Percentiles rank a stretch among this genome's conserved stretches.
phyloP scores from a whole-genome alignment of 2,888 invertebrate species.

The Cylindroiulus punctatus region DNA sequence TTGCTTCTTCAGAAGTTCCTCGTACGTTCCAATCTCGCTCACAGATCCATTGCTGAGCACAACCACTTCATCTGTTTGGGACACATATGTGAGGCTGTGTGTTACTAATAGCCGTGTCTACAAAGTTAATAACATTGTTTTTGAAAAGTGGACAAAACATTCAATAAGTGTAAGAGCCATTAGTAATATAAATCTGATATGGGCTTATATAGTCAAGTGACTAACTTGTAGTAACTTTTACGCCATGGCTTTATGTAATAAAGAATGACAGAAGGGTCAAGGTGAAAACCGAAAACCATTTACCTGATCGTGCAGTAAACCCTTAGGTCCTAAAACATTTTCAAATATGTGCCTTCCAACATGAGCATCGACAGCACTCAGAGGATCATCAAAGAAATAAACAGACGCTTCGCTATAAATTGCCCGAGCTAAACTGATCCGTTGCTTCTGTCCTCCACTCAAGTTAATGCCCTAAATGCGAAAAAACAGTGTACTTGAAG shows the following conservation, averaged over 20 bases:
- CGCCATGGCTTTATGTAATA: too few species aligned
- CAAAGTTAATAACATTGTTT: not conserved
- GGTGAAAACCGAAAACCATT: constrained; percentile 56
- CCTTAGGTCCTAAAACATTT: constrained; percentile 83
- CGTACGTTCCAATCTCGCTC: constrained; percentile 89
- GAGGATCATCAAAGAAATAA: constrained; percentile 94
- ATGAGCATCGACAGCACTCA: constrained; percentile 95
- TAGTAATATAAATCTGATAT: not conserved
- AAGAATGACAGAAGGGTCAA: too few species aligned
- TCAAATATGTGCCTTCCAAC: constrained; percentile 98
- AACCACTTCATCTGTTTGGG: constrained; percentile 88
- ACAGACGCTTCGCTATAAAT: constrained; percentile 89
- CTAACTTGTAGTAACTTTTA: not conserved
- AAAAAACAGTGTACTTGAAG: not conserved
- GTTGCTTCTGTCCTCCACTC: constrained; percentile 91
- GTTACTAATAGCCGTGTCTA: constrained; percentile 91
- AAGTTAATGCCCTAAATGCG: constrained; percentile 76
- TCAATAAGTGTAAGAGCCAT: constrained; percentile 54
- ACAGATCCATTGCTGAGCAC: constrained; percentile 88
- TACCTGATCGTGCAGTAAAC: constrained; percentile 67
- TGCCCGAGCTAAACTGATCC: constrained; percentile 90
- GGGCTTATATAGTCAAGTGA: not conserved
- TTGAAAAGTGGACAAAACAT: not conserved
- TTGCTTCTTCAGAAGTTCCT: constrained; percentile 83
- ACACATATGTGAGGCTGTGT: constrained; percentile 91